These are phyloP conservation scores for Octopus bimaculoides DNA, from an alignment of 1,140 invertebrate species.

Conservation along the genomic window DNA sequence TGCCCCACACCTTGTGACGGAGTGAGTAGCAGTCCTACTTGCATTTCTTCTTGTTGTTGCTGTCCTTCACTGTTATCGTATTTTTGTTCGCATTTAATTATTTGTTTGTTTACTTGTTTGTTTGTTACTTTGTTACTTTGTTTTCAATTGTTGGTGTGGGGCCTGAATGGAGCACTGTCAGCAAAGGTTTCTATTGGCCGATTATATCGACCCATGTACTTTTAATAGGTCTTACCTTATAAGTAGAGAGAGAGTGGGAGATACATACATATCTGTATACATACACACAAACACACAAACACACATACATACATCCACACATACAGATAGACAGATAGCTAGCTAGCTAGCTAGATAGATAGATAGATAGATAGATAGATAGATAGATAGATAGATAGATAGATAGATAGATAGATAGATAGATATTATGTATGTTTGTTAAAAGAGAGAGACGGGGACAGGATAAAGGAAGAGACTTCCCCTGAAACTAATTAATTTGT, in stretches of 20 bases:
- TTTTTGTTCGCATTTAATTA: no score
- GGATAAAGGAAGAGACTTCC: not conserved
- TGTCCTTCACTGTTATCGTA: no score
- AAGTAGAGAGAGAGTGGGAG: not conserved
- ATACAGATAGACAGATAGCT: not conserved
- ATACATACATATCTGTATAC: not conserved
- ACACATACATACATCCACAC: not conserved
- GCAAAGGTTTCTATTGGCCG: no score
- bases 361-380: not conserved
- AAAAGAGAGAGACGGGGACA: no score
- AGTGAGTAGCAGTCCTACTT: not conserved
- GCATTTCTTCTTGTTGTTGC: no score
- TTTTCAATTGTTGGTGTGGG: no score
- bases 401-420: not conserved
- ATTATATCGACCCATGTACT: no score
- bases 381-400: not conserved
- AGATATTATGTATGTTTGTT: not conserved
- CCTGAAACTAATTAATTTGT: not conserved
- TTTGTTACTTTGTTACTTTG: no score
- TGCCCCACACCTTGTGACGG: not conserved
- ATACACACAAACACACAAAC: not conserved
- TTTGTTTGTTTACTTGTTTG: no score
- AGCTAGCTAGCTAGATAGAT: not conserved
- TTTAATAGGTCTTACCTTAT: no score
- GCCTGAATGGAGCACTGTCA: no score